Evolutionary conservation across 2,113 vertebrate species (phyloP).

Genomic region (Tyto alba): DNA sequence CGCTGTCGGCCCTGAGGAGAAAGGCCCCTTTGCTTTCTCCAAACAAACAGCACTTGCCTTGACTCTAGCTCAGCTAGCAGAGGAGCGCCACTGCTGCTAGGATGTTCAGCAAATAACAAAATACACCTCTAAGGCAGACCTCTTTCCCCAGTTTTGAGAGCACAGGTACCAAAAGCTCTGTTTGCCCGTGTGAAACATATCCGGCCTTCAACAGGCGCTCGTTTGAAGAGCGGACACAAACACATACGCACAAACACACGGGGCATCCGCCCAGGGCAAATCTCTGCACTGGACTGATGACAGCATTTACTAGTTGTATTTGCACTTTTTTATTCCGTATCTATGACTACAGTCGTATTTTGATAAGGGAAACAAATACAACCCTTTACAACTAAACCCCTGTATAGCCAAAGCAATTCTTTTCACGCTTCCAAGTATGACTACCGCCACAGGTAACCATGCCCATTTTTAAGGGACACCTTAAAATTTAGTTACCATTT

Average conservation of each 20-base stretch:
- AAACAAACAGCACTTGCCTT: background rate
- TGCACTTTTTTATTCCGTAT: background rate
- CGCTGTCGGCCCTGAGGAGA: background rate
- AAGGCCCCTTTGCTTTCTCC: background rate
- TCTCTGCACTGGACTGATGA: background rate
- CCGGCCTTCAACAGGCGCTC: background rate
- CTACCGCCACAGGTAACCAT: background rate
- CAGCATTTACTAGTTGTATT: background rate
- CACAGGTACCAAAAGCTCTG: background rate
- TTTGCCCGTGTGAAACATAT: background rate
- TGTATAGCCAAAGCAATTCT: background rate
- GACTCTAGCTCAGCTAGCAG: background rate
- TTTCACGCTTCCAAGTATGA: background rate
- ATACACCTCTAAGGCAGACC: fast-evolving
- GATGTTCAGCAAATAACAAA: background rate
- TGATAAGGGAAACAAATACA: background rate
- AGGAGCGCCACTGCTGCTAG: background rate
- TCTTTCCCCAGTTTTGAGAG: background rate
- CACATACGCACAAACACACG: background rate
- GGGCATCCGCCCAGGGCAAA: background rate
- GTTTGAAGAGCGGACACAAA: background rate
- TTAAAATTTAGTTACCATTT: background rate
- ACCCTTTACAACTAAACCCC: background rate
- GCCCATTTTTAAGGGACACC: background rate
- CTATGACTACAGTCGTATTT: background rate